Percentiles rank a stretch among this genome's conserved stretches.
Conservation (phyloP, 2,888 invertebrate genomes). For the Torymus aiolomorphi region DNA sequence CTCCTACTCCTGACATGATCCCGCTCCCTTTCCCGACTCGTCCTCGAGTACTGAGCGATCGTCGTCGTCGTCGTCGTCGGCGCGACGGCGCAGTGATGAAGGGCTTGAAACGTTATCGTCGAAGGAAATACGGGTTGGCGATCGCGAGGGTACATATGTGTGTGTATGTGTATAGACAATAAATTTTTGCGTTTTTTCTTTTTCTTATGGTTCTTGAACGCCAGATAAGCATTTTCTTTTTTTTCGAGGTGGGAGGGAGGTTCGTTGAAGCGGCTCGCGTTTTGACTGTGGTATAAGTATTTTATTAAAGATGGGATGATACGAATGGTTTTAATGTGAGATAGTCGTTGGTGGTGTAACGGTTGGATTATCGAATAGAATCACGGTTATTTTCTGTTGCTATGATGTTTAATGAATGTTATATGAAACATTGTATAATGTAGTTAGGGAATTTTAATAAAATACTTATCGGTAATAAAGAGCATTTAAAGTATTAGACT, state of each 20-base stretch:
- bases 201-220: too few relatives aligned
- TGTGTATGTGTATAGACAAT: too few relatives aligned
- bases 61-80: not conserved
- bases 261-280: too few relatives aligned
- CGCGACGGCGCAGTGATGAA: not conserved
- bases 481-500: not conserved
- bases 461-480: not conserved
- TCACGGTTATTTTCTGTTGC: not conserved
- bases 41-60: conserved; percentile 45
- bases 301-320: too few relatives aligned
- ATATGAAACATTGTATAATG: too few relatives aligned
- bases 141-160: not conserved
- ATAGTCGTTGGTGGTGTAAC: too few relatives aligned
- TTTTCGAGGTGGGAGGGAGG: too few relatives aligned
- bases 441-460: not conserved
- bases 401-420: not conserved
- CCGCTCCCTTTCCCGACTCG: conserved; percentile 59
- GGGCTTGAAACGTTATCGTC: conserved; percentile 40
- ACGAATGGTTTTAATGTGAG: too few relatives aligned
- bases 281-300: too few relatives aligned
- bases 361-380: not conserved
- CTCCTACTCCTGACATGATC: conserved; percentile 75
- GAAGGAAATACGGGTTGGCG: not conserved
- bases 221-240: too few relatives aligned
- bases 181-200: too few relatives aligned